Evolutionary conservation across 2,113 vertebrate species (phyloP).

Genomic region (Onychorhynchus coronatus): DNA sequence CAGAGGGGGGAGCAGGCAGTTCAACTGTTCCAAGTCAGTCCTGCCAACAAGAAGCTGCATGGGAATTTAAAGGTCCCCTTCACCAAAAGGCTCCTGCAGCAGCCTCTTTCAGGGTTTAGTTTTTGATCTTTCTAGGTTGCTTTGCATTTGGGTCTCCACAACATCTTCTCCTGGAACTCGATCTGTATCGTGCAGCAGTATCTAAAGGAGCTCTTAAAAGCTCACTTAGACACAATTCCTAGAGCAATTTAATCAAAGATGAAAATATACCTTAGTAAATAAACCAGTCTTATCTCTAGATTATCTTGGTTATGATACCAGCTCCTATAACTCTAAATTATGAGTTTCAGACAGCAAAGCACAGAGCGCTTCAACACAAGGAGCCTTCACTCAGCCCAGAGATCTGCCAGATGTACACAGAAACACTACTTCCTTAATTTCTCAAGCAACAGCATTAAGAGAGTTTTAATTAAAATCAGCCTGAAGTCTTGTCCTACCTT

Average conservation of each 20-base stretch:
- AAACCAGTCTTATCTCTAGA: neutral
- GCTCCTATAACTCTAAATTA: neutral
- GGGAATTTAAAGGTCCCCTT: neutral
- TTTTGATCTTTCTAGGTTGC: neutral
- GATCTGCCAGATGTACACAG: neutral
- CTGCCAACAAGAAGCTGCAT: neutral
- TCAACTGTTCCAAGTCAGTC: neutral
- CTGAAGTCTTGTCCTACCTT: constrained; percentile 41
- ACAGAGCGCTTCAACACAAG: neutral
- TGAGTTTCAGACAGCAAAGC: neutral
- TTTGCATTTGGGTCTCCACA: neutral
- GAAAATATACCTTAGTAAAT: neutral
- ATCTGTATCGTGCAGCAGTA: neutral
- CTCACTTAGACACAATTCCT: neutral
- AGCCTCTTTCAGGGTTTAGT: neutral
- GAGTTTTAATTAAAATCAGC: neutral
- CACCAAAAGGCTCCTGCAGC: neutral
- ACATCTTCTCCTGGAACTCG: neutral
- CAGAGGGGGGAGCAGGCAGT: neutral
- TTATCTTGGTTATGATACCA: neutral
- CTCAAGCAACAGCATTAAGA: neutral
- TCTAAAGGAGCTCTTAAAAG: neutral
- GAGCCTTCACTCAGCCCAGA: neutral
- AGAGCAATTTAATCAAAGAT: neutral
- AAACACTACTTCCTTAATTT: neutral